Evolutionary conservation across 2,888 invertebrate species (phyloP), one percentile per base, ranked within the genome.

Genomic region (Syrphus vitripennis): DNA sequence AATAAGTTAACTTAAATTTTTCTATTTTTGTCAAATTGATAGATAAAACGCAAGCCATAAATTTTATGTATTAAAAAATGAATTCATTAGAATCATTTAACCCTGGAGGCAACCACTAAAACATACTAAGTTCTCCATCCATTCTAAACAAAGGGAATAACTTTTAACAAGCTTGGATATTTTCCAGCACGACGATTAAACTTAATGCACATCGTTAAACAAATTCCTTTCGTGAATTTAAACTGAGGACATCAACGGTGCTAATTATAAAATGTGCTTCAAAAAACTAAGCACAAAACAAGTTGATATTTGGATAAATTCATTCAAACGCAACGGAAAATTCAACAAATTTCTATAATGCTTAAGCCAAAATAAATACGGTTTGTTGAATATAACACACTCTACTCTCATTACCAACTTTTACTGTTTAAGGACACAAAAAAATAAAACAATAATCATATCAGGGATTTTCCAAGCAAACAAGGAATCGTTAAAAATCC

Each of bases 391-490:
- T 61, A 61, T 61, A 61, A 42, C n/a, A 61, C 34, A 37, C 26
- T 16, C 45, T 45, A 55, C 7, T 29, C 55, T n/a, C n/a, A 16
- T 10, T 10, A 5, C 10, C 1, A 31, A 34, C 57, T 34, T 21
- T 5, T 55, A 10, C 12, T n/a, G 1, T 7, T 10, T 37, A 21
- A 21, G 12, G 14, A 34, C 21, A 26, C 0, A 26, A 40, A 26
- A 14, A 37, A 37, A 45, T 24, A 14, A 50, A 16, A 31, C 26
- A 24, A 14, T 26, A 50, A 76, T 63, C 63, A 50, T 55, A 82
- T 76, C 55, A 70, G 42, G 45, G 55, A 76, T 59, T 71, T 70
- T 34, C 50, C 31, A 34, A 59, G 24, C 65, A 77, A 63, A 55
- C 70, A 63, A 63, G 53, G 26, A 59, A 76, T 45, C 75, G 55